phyloP scores from a whole-genome alignment of 1,140 invertebrate species.

The Venustaconcha ellipsiformis region DNA sequence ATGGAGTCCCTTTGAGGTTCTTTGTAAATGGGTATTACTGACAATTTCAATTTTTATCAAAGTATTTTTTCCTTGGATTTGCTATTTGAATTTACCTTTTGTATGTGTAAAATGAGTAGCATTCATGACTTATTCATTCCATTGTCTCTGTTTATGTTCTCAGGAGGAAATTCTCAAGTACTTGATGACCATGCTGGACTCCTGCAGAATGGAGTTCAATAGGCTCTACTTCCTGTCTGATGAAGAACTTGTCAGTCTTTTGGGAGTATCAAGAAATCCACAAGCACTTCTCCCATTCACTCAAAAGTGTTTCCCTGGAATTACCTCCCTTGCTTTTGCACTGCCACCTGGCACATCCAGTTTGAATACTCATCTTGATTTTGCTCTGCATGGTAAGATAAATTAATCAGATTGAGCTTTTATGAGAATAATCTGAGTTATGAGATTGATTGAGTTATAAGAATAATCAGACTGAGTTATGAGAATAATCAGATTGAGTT shows the following conservation, averaged over 20 bases:
- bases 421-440: too few relatives aligned
- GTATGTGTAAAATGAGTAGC: too few relatives aligned
- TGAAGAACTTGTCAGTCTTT: slow-evolving; percentile 61
- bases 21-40: too few relatives aligned
- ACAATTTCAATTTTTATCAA: too few relatives aligned
- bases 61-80: too few relatives aligned
- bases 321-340: slow-evolving; percentile 55
- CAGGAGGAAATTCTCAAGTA: slow-evolving; percentile 65
- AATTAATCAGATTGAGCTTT: too few relatives aligned
- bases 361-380: slow-evolving; percentile 57
- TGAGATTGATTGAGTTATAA: too few relatives aligned
- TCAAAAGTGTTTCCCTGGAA: slow-evolving; percentile 64
- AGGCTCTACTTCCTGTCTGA: slow-evolving; percentile 67
- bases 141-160: slow-evolving; percentile 1
- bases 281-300: slow-evolving; percentile 60
- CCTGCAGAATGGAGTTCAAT: slow-evolving; percentile 56
- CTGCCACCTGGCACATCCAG: slow-evolving; percentile 54
- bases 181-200: slow-evolving; percentile 51
- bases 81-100: too few relatives aligned
- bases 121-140: too few relatives aligned
- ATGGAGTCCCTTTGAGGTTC: too few relatives aligned
- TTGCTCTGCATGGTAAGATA: slow-evolving; percentile 63
- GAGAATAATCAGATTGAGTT: too few relatives aligned
- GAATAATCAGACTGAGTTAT: too few relatives aligned
- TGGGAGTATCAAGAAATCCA: slow-evolving; percentile 64